Evolutionary conservation across 2,113 vertebrate genomes (phyloP), one percentile per base, ranked within the genome.

Genomic region (Tretioscincus oriximinensis): DNA sequence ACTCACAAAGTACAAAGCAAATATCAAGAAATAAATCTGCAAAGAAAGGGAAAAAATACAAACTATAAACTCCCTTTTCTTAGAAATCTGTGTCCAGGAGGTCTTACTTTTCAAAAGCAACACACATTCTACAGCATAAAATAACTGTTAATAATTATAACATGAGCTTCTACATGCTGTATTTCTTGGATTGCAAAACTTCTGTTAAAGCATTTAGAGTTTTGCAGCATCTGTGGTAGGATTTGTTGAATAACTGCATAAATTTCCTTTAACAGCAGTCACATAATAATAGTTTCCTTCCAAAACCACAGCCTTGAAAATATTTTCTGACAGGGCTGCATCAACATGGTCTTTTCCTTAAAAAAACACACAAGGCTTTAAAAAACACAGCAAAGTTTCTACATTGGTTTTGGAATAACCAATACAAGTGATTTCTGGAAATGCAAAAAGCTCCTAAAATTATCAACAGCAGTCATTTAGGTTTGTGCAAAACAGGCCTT

Each of bases 21-120:
- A 24, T 3, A 68, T 22, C 28, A n/a, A 54, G 26, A 87, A 26
- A 1, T 2, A 29, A 70, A 66, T 64, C 67, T 84, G 82, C 22
- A 83, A 70, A 82, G 70, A 74, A 85, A 80, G 73, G 1, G 74
- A 76, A 58, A 78, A 85, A 64, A 65, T 81, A 81, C 75, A 82
- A 78, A 84, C 70, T 76, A 85, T 78, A 78, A 77, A 81, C 26
- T 65, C 83, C 72, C 54, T 94, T 92, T 94, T 91, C 82, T 89
- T 93, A 93, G 86, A 94, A 95, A 95, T 94, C 85, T 93, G 93
- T 95, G 95, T 94, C 86, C 69, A 88, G 91, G 94, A 93, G 90
- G 88, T 89, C 41, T 47, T 84, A 93, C 92, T 81, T 92, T 93
- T 92, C 87, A 88, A 91, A 94, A 85, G 88, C 88, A 93, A 93